These are phyloP conservation scores for Actias luna DNA, from an alignment of 2,888 invertebrate genomes.

Conservation along the genomic window DNA sequence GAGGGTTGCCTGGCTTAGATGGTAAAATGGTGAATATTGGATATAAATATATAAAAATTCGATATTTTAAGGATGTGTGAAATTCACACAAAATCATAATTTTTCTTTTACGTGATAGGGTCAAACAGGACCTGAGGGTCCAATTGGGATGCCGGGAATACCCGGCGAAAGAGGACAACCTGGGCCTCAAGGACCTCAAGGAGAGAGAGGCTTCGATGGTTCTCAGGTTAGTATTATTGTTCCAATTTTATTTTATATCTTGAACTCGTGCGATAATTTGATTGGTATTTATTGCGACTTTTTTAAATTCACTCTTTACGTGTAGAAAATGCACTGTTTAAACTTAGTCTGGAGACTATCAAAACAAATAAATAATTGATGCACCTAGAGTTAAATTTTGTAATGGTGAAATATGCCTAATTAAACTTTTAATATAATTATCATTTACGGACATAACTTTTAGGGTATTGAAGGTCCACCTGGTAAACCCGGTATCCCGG, in stretches of 20 bases:
- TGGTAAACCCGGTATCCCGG: constrained; percentile 60
- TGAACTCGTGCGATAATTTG: background rate
- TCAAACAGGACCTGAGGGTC: constrained; percentile 48
- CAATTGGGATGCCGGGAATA: constrained; percentile 42
- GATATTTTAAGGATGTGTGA: background rate
- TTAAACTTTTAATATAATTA: background rate
- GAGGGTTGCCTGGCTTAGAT: constrained; percentile 63
- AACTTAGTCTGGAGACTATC: background rate
- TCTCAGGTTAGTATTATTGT: constrained; percentile 52
- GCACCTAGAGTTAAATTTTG: too few relatives aligned
- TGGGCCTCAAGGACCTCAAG: constrained; percentile 47
- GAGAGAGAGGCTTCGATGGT: constrained; percentile 76
- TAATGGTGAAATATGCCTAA: too few relatives aligned
- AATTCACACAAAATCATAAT: background rate
- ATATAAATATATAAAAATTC: background rate
- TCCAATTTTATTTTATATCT: background rate
- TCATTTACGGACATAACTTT: background rate
- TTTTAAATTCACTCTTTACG: background rate
- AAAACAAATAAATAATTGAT: too few relatives aligned
- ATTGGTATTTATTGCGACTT: background rate
- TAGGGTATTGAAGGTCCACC: constrained; percentile 53
- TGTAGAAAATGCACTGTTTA: background rate
- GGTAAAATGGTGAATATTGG: constrained; percentile 59
- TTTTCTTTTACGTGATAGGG: constrained; percentile 37
- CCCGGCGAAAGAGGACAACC: constrained; percentile 46